Conservation (phyloP, 2,113 vertebrate genomes). For the Corvus cornix region DNA sequence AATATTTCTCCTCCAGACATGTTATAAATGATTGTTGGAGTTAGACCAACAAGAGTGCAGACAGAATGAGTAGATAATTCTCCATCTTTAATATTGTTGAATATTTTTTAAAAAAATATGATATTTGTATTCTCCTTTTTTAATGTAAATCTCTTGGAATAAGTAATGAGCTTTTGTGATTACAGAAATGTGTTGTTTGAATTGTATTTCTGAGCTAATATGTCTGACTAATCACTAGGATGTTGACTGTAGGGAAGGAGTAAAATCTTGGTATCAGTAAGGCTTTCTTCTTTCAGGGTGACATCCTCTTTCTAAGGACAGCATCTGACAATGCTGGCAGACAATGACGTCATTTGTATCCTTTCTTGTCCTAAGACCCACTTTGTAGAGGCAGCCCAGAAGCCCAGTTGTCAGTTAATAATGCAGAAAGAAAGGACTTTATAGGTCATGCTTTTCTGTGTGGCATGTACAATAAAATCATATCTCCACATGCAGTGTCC, state of each 20-base stretch:
- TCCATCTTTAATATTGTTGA: not conserved
- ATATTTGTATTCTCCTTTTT: not conserved
- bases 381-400: not conserved
- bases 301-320: not conserved
- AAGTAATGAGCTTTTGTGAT: not conserved
- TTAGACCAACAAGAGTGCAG: not conserved
- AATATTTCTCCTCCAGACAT: not conserved
- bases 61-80: not conserved
- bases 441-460: not conserved
- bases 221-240: not conserved
- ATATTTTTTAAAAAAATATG: accelerated
- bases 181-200: not conserved
- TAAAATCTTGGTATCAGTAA: not conserved
- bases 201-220: not conserved
- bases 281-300: not conserved
- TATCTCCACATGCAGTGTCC: not conserved
- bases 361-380: not conserved
- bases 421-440: not conserved
- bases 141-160: not conserved
- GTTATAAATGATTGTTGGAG: not conserved
- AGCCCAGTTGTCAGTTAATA: not conserved
- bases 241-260: not conserved
- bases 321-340: not conserved
- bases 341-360: not conserved
- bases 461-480: not conserved